Conservation (phyloP, 2,888 invertebrate species). For the Ectropis crepuscularia region DNA sequence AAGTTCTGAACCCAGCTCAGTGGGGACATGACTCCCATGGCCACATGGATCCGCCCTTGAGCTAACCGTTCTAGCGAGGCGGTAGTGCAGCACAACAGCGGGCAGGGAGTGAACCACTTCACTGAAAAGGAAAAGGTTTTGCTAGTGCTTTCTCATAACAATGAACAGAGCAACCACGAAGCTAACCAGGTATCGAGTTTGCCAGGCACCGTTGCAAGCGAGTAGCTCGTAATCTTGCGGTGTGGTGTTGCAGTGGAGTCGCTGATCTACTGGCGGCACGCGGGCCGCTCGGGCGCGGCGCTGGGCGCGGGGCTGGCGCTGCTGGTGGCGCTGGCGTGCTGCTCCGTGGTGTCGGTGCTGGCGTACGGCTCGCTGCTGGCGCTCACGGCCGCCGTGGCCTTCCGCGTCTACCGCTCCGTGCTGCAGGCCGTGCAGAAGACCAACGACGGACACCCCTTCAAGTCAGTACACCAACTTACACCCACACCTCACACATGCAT, state of each 20-base stretch:
- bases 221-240: background rate
- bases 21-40: too few relatives aligned
- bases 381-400: conserved; percentile 94
- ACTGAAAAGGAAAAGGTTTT: too few relatives aligned
- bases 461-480: conserved; percentile 86
- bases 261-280: conserved; percentile 98
- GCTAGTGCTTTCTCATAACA: too few relatives aligned
- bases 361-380: conserved; percentile 95
- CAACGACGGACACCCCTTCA: conserved; percentile 98
- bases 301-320: conserved; percentile 95
- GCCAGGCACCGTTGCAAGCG: background rate
- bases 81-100: too few relatives aligned
- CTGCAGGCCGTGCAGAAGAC: conserved; percentile 98
- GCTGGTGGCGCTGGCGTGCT: conserved; percentile 96
- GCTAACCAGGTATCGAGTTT: too few relatives aligned
- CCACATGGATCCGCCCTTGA: too few relatives aligned
- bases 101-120: too few relatives aligned
- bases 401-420: conserved; percentile 98
- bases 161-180: too few relatives aligned
- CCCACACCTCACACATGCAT: too few relatives aligned
- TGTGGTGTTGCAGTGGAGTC: conserved; percentile 91
- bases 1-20: too few relatives aligned
- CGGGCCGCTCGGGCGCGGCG: conserved; percentile 96
- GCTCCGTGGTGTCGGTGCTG: conserved; percentile 97
- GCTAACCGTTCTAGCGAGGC: too few relatives aligned